Evolutionary conservation across 2,888 invertebrate species (phyloP).

Genomic region (Amitus sp.): DNA sequence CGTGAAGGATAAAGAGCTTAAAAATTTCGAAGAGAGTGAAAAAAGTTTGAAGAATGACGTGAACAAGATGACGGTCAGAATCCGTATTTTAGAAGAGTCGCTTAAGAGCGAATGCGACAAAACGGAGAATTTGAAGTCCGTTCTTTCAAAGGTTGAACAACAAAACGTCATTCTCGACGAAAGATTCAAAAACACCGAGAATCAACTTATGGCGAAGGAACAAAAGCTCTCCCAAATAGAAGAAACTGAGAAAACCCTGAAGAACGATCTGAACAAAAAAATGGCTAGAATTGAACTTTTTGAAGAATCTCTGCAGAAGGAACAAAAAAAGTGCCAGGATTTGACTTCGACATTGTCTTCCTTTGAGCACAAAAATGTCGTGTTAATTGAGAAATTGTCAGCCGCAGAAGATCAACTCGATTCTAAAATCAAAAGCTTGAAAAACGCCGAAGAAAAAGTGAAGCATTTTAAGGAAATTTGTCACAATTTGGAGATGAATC

Average conservation of each 20-base stretch:
- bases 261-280: slow-evolving; percentile 24
- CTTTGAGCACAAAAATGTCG: slow-evolving; percentile 18
- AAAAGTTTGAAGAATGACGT: slow-evolving; percentile 30
- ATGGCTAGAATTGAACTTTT: slow-evolving; percentile 21
- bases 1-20: slow-evolving; percentile 33
- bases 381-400: slow-evolving; percentile 17
- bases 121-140: slow-evolving; percentile 9
- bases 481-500: neutral
- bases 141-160: slow-evolving; percentile 21
- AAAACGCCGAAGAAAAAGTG: slow-evolving; percentile 13
- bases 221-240: slow-evolving; percentile 3
- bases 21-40: slow-evolving; percentile 26
- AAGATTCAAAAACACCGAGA: slow-evolving; percentile 22
- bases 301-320: slow-evolving; percentile 23
- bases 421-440: slow-evolving; percentile 15
- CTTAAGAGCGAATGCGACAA: slow-evolving; percentile 14
- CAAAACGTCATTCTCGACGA: slow-evolving; percentile 28
- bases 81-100: slow-evolving; percentile 28
- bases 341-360: slow-evolving; percentile 10
- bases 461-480: slow-evolving; percentile 13
- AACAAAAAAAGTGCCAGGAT: slow-evolving; percentile 20
- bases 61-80: slow-evolving; percentile 22
- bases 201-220: slow-evolving; percentile 25
- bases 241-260: slow-evolving; percentile 23
- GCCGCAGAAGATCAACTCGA: slow-evolving; percentile 16